Evolutionary conservation across 1,140 invertebrate genomes (phyloP), one percentile per base, ranked within the genome.

Genomic region (Grapholita molesta): DNA sequence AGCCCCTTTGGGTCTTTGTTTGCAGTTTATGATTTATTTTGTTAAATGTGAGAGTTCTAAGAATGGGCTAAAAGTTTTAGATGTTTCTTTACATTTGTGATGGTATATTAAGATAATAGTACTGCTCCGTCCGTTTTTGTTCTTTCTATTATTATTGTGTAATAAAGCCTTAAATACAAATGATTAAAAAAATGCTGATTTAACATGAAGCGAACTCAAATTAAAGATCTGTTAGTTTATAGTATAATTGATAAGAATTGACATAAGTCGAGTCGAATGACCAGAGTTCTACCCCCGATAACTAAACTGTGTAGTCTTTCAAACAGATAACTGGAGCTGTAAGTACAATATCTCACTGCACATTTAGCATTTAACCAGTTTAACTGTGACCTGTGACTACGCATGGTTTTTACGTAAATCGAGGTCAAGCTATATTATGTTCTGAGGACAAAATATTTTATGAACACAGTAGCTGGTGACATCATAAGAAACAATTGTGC

Each of bases 401-500:
- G 5, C 18, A 48, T 8, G 7, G 18, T 3, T 21, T 48, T 48
- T 9, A 48, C 8, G 18, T 6, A 2, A n/a, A 15, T 48, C 1
- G 18, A 48, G 15, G 7, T 21, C 8, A 2, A n/a, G 35, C 21
- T n/a, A 9, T 8, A 48, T 21, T 9, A 21, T 9, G 18, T 15
- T 21, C n/a, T 15, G 18, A 48, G 42, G 42, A 15, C 42, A 48
- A 48, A n/a, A 21, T 21, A 18, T 7, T 48, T 48, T 48, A 21
- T 15, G 42, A 48, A 48, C 21, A 21, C 15, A 21, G 42, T 18
- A 48, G 42, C 52, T 12, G 61, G 73, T 71, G 74, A 76, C 68
- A 73, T 74, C 72, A 72, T 69, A 74, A 68, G 72, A 68, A 70
- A 57, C 72, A 73, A 73, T 74, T 55, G 68, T 71, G 65, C 66